Base-by-base conservation (phyloP, 2,797 vertebrate species). In the Amniataba percoides region DNA sequence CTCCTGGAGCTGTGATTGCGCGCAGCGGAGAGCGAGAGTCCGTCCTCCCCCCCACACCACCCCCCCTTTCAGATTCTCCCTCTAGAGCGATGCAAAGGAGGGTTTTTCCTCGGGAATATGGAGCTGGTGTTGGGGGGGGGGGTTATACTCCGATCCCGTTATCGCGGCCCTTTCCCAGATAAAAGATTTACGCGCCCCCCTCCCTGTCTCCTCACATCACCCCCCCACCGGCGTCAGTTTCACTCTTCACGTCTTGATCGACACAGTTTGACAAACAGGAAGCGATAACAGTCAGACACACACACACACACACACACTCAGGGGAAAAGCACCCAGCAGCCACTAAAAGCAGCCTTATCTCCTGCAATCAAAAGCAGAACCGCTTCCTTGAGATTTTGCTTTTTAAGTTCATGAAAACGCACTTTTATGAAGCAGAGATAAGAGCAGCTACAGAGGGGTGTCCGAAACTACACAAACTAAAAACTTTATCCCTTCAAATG, bases 1-100 rank as follows among this genome's bases (percentile, higher is more conserved):
- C 77, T 87, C 78, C 77, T 51, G 85, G 60, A 81, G 88, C 86
- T 88, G 87, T 74, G 81, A 77, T 59, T 84, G 83, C 79, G 89
- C 91, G 78, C 87, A 85, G 77, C 64, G 46, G 48, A 83, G 61
- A 67, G 13, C 71, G 27, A 65, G 18, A 87, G 57, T 70, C 53
- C 43, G 46, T 11, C 71, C 71, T 63, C n/a, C n/a, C n/a, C n/a
- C n/a, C n/a, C n/a, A n/a, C n/a, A n/a, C n/a, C n/a, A n/a, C 27
- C 27, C 27, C 27, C 27, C 27, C 27, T 3, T 5, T 31, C 3
- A 3, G 42, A 42, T 75, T 81, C 62, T 75, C 76, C 42, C 56
- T 78, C 42, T 58, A 23, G n/a, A 69, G 31, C 36, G 60, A 77
- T 51, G 23, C 21, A 61, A 87, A 85, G 58, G 40, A 58, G 34